A percentile compares a stretch with the other conserved stretches of the same genome.
These are phyloP conservation scores for Aegotheles bennettii DNA, from an alignment of 2,113 vertebrate genomes.

Conservation along the genomic window DNA sequence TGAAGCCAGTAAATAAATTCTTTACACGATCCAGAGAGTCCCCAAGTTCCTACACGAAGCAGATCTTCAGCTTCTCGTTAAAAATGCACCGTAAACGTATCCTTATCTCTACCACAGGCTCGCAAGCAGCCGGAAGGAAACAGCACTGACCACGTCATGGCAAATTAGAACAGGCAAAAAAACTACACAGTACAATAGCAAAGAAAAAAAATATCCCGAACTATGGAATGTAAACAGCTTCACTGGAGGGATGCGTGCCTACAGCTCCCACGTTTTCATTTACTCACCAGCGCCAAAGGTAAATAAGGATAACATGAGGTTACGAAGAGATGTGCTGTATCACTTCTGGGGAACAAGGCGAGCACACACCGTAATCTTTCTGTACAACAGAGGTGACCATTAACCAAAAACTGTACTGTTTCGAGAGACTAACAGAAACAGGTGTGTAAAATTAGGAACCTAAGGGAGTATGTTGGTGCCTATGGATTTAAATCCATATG, in stretches of 20 bases:
- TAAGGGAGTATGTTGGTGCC: not conserved
- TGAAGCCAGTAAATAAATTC: not conserved
- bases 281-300: not conserved
- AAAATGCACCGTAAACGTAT: conserved; percentile 51
- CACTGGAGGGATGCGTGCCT: not conserved
- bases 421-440: not conserved
- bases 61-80: conserved; percentile 37
- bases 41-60: not conserved
- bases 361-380: fast-evolving
- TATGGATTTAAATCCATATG: not conserved
- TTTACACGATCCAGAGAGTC: not conserved
- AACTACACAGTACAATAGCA: conserved; percentile 67
- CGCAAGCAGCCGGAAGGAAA: conserved; percentile 83
- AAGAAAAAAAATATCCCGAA: conserved; percentile 57
- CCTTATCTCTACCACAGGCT: conserved; percentile 78
- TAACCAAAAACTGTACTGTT: not conserved
- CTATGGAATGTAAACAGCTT: conserved; percentile 56
- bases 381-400: not conserved
- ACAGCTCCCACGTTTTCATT: not conserved
- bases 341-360: not conserved
- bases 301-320: not conserved
- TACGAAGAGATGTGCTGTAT: not conserved
- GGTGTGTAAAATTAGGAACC: not conserved
- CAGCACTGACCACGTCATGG: conserved; percentile 79
- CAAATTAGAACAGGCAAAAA: conserved; percentile 80